Evolutionary conservation across 2,113 vertebrate genomes (phyloP).

Genomic region (Crypturellus undulatus): DNA sequence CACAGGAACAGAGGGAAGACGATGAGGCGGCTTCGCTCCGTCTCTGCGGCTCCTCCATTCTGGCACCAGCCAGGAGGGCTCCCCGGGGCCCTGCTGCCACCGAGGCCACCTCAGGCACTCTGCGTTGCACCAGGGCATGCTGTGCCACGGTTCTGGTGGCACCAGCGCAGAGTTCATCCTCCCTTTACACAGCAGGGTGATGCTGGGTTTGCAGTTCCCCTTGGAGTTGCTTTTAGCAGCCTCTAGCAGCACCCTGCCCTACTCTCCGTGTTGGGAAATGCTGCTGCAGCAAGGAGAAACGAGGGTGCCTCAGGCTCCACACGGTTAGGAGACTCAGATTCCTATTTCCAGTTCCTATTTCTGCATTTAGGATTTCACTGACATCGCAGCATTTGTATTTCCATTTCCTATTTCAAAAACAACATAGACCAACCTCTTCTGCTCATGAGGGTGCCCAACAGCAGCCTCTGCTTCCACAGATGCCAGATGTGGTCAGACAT

Average conservation of each 20-base stretch:
- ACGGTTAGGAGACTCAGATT: background rate
- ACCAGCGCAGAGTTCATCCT: background rate
- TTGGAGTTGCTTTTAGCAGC: background rate
- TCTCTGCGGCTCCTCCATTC: background rate
- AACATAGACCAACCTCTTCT: background rate
- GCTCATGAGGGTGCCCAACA: background rate
- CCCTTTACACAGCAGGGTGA: background rate
- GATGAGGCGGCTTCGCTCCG: constrained; percentile 24
- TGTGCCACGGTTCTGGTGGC: background rate
- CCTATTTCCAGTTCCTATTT: background rate
- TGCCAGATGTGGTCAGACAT: background rate
- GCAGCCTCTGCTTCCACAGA: background rate
- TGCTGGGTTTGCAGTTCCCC: background rate
- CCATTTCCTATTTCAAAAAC: background rate
- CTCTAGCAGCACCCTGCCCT: background rate
- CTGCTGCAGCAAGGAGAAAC: background rate
- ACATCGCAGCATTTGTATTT: background rate
- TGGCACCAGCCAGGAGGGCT: constrained; percentile 28
- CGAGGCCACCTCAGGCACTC: background rate
- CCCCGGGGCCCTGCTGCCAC: background rate
- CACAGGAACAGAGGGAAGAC: constrained; percentile 34
- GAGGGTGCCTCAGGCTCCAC: background rate
- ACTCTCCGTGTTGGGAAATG: background rate
- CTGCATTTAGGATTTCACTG: background rate
- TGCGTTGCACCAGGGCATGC: background rate